Conservation (phyloP, 2,797 vertebrate genomes). For the Phrynocephalus guinanensis region DNA sequence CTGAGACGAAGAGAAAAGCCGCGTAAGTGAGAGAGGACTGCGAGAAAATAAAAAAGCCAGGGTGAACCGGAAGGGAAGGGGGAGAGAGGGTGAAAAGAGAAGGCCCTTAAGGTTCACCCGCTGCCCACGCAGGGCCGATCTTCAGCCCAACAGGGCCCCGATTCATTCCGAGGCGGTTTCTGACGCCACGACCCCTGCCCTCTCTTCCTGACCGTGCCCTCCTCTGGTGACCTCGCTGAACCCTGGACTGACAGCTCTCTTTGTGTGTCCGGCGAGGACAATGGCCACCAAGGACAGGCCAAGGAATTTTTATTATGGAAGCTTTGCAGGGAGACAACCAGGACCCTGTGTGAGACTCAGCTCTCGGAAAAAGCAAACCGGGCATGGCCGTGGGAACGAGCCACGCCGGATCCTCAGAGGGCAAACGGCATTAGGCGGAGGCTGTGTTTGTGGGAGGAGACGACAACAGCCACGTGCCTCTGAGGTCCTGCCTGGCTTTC, state of each 20-base stretch:
- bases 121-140: neutral
- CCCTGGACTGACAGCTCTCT: neutral
- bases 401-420: neutral
- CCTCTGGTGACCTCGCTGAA: neutral
- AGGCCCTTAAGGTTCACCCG: neutral
- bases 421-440: neutral
- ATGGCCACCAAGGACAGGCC: conserved; percentile 2
- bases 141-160: neutral
- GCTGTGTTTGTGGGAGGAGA: neutral
- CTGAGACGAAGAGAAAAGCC: neutral
- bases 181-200: neutral
- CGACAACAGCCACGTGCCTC: neutral
- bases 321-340: conserved; percentile 8
- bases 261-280: conserved; percentile 3
- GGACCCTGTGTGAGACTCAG: neutral
- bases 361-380: neutral
- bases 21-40: neutral
- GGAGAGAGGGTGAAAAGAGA: neutral
- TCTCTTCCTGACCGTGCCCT: neutral
- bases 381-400: neutral
- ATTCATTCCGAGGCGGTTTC: neutral
- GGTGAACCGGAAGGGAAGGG: no score
- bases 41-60: neutral
- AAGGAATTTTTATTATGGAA: conserved; percentile 35
- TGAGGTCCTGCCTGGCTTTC: neutral